Conservation (phyloP, 2,797 vertebrate species). For the Phalloptychus januarius region DNA sequence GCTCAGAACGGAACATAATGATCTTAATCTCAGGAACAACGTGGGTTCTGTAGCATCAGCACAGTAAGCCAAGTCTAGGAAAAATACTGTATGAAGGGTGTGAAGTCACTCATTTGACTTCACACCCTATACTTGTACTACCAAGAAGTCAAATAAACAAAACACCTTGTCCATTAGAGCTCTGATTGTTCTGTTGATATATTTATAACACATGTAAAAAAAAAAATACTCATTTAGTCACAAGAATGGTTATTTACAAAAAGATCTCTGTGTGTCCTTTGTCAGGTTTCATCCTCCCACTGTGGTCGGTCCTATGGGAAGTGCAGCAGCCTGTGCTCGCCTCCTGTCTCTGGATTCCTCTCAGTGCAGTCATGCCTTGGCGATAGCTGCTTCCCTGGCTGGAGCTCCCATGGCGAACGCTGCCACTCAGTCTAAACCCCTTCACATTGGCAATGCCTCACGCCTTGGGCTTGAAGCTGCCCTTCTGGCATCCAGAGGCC, state of each 20-base stretch:
- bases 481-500: conserved; percentile 84
- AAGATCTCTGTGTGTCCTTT: conserved; percentile 7
- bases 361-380: conserved; percentile 80
- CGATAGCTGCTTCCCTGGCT: conserved; percentile 86
- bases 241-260: conserved; percentile 11
- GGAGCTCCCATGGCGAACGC: conserved; percentile 94
- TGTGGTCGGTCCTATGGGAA: conserved; percentile 89
- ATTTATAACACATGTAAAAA: neutral
- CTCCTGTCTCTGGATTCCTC: conserved; percentile 83
- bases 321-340: conserved; percentile 85
- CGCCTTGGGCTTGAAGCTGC: conserved; percentile 89
- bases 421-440: conserved; percentile 88
- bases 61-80: conserved; percentile 35
- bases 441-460: conserved; percentile 87
- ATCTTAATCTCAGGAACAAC: conserved; percentile 24
- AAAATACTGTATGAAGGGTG: conserved; percentile 46
- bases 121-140: conserved; percentile 32
- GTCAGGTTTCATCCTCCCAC: conserved; percentile 85
- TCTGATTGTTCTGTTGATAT: neutral
- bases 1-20: conserved; percentile 38
- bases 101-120: conserved; percentile 41
- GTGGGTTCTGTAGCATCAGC: conserved; percentile 28
- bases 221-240: neutral
- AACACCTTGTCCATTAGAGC: conserved; percentile 25
- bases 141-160: conserved; percentile 12